Percentiles rank a stretch among this genome's conserved stretches.
These are phyloP conservation scores for Etheostoma cragini DNA, from an alignment of 2,113 vertebrate genomes.

Conservation along the genomic window DNA sequence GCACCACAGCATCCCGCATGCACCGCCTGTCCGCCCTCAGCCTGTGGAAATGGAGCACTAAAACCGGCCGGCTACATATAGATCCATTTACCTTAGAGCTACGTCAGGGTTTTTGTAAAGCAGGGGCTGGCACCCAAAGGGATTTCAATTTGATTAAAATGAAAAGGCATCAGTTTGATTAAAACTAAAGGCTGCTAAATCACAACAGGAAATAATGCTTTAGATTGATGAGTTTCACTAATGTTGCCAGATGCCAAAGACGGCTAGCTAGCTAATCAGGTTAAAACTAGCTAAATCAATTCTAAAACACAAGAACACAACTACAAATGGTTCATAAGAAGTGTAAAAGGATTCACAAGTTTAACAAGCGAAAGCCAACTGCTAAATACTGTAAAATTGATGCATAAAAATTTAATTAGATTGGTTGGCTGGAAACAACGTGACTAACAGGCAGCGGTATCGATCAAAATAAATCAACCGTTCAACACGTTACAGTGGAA, in stretches of 20 bases:
- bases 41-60: slow-evolving; percentile 23
- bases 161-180: slow-evolving; percentile 49
- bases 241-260: slow-evolving; percentile 22
- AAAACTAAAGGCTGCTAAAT: slow-evolving; percentile 49
- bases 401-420: slow-evolving; percentile 26
- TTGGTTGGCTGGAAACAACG: slow-evolving; percentile 54
- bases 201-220: slow-evolving; percentile 23
- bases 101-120: slow-evolving; percentile 49
- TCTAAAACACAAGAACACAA: background rate
- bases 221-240: slow-evolving; percentile 13
- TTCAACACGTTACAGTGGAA: slow-evolving; percentile 37
- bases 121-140: slow-evolving; percentile 12
- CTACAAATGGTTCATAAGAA: background rate
- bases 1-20: slow-evolving; percentile 54
- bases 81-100: slow-evolving; percentile 50
- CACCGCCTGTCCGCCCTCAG: slow-evolving; percentile 21
- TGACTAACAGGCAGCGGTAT: slow-evolving; percentile 52
- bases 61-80: background rate
- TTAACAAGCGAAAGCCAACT: slow-evolving; percentile 3
- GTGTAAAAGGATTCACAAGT: background rate
- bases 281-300: background rate
- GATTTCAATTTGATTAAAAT: slow-evolving; percentile 55
- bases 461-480: slow-evolving; percentile 57
- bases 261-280: background rate
- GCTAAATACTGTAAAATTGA: slow-evolving; percentile 10